Conservation (phyloP, 1,140 invertebrate genomes). For the Laupala kohalensis region DNA sequence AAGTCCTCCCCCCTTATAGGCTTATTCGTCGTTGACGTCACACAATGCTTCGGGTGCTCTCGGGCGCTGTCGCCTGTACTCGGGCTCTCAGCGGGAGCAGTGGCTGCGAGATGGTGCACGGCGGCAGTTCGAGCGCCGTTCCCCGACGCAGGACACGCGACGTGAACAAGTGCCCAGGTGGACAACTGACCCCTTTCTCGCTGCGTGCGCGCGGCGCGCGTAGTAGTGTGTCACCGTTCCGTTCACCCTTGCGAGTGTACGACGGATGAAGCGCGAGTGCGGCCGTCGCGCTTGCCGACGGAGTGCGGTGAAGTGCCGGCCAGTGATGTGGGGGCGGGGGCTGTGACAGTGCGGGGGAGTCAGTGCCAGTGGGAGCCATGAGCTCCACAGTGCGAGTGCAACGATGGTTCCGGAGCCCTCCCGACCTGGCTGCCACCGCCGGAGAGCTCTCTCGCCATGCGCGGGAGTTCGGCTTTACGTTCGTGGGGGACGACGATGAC, state of each 20-base stretch:
- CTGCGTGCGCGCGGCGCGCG: background rate
- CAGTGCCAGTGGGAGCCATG: constrained; percentile 1
- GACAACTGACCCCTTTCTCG: no score
- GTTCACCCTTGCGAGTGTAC: background rate
- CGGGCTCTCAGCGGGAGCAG: background rate
- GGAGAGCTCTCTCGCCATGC: constrained; percentile 9
- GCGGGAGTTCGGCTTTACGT: constrained; percentile 11
- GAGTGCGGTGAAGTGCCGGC: background rate
- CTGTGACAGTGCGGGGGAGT: constrained; percentile 2
- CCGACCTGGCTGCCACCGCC: background rate
- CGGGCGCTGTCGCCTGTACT: background rate
- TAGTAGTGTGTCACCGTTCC: background rate
- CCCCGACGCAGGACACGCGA: background rate
- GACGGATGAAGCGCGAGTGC: no score
- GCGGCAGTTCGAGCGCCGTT: background rate
- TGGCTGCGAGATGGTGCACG: background rate
- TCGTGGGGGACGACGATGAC: constrained; percentile 12
- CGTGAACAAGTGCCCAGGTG: no score
- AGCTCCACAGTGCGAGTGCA: constrained; percentile 8
- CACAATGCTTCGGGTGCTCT: constrained; percentile 1
- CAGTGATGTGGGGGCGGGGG: background rate
- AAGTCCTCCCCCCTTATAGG: constrained; percentile 8
- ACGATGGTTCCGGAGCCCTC: constrained; percentile 3
- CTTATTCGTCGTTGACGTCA: constrained; percentile 6
- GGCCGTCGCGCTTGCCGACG: background rate